Evolutionary conservation across 2,888 invertebrate genomes (phyloP).

Genomic region (Erynnis tages): DNA sequence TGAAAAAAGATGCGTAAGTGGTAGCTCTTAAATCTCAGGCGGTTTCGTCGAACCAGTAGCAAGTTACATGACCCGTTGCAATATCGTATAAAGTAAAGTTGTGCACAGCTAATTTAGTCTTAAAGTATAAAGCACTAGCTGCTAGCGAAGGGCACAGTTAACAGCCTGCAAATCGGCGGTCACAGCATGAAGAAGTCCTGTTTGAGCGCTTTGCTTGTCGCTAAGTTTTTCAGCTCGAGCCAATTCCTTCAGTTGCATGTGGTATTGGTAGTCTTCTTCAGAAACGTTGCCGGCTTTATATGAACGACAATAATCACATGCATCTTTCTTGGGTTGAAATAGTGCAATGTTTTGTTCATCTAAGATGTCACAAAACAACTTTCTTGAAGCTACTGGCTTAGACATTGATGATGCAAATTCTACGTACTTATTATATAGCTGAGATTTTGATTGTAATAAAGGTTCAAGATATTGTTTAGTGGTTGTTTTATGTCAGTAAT

Average conservation of each 20-base stretch:
- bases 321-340: constrained; percentile 38
- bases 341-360: constrained; percentile 37
- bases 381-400: constrained; percentile 35
- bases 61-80: too few species aligned
- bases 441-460: constrained; percentile 34
- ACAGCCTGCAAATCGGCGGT: constrained; percentile 41
- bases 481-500: constrained; percentile 36
- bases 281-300: constrained; percentile 36
- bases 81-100: constrained; percentile 4
- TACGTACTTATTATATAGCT: constrained; percentile 35
- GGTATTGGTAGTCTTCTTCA: constrained; percentile 31
- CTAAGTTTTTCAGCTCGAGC: constrained; percentile 32
- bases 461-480: constrained; percentile 40
- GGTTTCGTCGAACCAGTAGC: constrained; percentile 7
- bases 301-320: constrained; percentile 35
- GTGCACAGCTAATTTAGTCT: constrained; percentile 5
- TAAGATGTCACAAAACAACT: constrained; percentile 34
- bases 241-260: constrained; percentile 31
- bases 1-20: not conserved
- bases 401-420: constrained; percentile 30
- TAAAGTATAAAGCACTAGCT: constrained; percentile 7
- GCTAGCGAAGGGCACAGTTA: constrained; percentile 36
- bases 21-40: not conserved
- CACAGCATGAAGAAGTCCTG: constrained; percentile 33
- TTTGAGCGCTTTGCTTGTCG: constrained; percentile 37